A percentile compares a stretch with the other conserved stretches of the same genome.
Evolutionary conservation across 2,888 invertebrate species (phyloP).

Genomic region (Himalopsyche kuldschensis): DNA sequence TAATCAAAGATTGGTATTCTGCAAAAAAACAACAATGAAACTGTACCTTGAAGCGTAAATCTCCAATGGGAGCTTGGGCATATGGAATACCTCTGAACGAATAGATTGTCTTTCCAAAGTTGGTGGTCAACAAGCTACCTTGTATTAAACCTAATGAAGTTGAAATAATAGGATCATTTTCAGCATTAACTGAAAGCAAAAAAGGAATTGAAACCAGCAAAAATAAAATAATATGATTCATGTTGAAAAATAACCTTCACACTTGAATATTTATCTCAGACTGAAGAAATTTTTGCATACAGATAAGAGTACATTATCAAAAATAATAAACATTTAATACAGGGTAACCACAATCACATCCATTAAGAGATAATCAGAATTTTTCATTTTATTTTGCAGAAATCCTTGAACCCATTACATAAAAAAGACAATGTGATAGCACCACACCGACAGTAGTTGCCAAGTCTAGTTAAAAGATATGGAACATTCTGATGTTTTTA

Average conservation of each 20-base stretch:
- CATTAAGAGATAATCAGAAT: background rate
- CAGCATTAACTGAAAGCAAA: background rate
- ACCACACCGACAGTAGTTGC: too few relatives aligned
- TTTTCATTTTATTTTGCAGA: background rate
- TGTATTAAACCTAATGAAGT: background rate
- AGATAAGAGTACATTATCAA: background rate
- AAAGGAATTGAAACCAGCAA: background rate
- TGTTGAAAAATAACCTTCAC: background rate
- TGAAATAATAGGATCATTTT: background rate
- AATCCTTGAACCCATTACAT: too few relatives aligned
- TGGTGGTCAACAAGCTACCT: slow-evolving; percentile 8
- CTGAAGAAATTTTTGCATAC: background rate
- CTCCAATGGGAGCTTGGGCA: slow-evolving; percentile 20
- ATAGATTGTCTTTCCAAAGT: slow-evolving; percentile 6
- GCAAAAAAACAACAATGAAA: too few relatives aligned
- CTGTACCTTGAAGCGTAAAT: background rate
- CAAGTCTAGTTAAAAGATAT: too few relatives aligned
- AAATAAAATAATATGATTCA: background rate
- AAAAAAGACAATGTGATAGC: too few relatives aligned
- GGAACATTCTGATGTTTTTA: too few relatives aligned
- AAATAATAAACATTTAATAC: background rate
- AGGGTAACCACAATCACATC: background rate
- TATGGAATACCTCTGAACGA: slow-evolving; percentile 23
- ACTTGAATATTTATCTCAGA: background rate
- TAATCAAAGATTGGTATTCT: too few relatives aligned